phyloP scores from a whole-genome alignment of 2,113 vertebrate species.

The Dipodomys spectabilis region DNA sequence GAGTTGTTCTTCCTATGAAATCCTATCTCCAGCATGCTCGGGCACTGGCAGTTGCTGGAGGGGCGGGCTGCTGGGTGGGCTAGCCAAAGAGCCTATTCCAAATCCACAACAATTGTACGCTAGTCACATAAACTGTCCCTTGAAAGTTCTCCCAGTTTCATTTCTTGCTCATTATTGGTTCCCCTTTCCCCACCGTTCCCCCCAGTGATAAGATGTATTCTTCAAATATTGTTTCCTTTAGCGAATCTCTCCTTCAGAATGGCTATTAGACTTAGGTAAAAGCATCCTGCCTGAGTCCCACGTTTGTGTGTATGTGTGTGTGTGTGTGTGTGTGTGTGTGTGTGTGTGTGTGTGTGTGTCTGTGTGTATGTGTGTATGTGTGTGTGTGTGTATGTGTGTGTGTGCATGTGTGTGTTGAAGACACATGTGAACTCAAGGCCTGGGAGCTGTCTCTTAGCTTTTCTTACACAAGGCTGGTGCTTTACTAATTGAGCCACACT shows the following conservation, averaged over 20 bases:
- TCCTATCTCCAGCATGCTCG: neutral
- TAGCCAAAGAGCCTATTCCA: neutral
- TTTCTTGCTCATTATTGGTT: neutral
- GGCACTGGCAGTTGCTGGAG: neutral
- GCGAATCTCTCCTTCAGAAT: neutral
- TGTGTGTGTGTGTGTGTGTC: too few species aligned
- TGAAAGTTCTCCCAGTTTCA: neutral
- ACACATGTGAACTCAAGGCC: too few species aligned
- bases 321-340: too few species aligned
- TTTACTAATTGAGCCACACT: too few species aligned
- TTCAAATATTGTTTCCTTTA: conserved; percentile 8
- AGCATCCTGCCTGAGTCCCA: neutral
- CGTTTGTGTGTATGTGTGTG: too few species aligned
- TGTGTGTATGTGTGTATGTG: too few species aligned
- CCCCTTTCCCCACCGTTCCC: neutral
- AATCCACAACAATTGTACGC: neutral
- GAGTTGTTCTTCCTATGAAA: neutral
- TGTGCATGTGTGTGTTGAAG: too few species aligned
- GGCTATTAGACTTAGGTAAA: neutral
- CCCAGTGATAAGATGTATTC: neutral
- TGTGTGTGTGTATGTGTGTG: too few species aligned
- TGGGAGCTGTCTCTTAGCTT: too few species aligned
- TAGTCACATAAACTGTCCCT: neutral
- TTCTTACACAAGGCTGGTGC: too few species aligned
- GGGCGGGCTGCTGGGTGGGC: neutral